Conservation (phyloP, 2,113 vertebrate genomes). For the Saguinus imperator region DNA sequence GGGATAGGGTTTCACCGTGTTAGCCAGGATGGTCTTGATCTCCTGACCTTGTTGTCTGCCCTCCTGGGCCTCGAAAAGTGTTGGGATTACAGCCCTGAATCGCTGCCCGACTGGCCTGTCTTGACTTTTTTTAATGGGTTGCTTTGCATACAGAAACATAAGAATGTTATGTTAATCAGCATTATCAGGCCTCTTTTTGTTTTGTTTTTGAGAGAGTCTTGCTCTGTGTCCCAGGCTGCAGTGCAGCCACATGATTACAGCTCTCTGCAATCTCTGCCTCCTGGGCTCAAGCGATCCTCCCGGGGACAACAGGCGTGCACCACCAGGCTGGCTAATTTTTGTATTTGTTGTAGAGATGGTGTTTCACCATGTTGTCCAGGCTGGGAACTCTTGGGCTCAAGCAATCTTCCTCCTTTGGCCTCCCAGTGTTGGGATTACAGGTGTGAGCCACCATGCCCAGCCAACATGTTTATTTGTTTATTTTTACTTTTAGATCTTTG, state of each 20-base stretch:
- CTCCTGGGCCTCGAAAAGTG: too few relatives aligned
- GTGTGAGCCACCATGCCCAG: too few relatives aligned
- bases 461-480: conserved; percentile 18
- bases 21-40: too few relatives aligned
- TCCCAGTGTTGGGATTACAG: too few relatives aligned
- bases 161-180: background rate
- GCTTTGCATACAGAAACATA: conserved; percentile 37
- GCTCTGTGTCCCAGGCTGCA: background rate
- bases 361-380: background rate
- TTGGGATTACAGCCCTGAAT: too few relatives aligned
- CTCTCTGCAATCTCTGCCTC: background rate
- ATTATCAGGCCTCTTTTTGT: background rate
- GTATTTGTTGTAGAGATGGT: background rate
- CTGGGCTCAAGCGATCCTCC: background rate
- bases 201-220: background rate
- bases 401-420: too few relatives aligned
- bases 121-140: background rate
- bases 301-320: background rate
- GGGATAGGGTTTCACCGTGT: too few relatives aligned
- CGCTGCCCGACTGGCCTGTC: fast-evolving
- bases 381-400: background rate
- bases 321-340: background rate
- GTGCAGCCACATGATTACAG: background rate
- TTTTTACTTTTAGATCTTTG: conserved; percentile 39
- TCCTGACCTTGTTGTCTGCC: too few relatives aligned